Conservation (phyloP, 2,113 vertebrate genomes). For the Capra hircus region DNA sequence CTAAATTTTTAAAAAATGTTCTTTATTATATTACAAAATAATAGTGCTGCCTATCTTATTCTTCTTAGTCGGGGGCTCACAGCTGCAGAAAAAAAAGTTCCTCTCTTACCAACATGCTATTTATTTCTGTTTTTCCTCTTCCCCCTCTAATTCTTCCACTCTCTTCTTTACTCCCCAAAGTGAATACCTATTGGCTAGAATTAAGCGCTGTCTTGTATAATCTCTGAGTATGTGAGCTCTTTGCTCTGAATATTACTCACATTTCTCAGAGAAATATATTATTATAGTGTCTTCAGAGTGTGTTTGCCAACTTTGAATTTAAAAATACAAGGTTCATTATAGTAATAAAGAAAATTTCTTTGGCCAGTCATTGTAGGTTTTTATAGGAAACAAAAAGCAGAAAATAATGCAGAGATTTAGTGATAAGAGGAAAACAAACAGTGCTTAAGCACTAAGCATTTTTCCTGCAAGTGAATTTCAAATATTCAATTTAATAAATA, state of each 20-base stretch:
- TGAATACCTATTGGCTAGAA: not conserved
- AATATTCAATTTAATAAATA: not conserved
- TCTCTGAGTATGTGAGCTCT: not conserved
- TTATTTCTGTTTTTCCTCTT: not conserved
- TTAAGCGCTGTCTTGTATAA: not conserved
- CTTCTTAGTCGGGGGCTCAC: not conserved
- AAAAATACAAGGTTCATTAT: not conserved
- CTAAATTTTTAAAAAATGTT: not conserved
- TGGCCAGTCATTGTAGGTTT: not conserved
- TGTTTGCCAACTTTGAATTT: not conserved
- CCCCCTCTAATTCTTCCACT: not conserved
- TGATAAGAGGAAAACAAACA: conserved; percentile 5
- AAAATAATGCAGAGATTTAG: not conserved
- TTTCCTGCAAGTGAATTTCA: not conserved
- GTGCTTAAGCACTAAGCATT: not conserved
- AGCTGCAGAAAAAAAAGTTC: not conserved
- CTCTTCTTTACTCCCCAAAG: not conserved
- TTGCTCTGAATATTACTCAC: conserved; percentile 1
- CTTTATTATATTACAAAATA: not conserved
- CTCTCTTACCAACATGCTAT: not conserved
- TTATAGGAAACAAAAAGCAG: not conserved
- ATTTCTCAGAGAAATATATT: not conserved
- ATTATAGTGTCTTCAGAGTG: not conserved
- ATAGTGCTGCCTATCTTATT: not conserved
- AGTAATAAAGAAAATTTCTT: not conserved